These are phyloP conservation scores for Watsonalla binaria DNA, from an alignment of 2,888 invertebrate genomes.

Conservation along the genomic window DNA sequence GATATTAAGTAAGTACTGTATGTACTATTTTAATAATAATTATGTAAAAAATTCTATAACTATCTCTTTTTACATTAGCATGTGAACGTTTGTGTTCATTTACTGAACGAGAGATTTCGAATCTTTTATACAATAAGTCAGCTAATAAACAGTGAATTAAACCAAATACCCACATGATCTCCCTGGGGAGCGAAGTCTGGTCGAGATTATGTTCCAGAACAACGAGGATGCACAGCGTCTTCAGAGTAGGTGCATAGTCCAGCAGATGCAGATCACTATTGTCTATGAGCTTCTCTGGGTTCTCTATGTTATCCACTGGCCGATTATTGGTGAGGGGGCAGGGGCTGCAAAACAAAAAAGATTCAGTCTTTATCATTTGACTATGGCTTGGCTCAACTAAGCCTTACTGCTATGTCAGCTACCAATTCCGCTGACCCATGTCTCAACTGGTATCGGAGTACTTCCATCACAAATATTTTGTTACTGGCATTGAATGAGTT, in stretches of 20 bases:
- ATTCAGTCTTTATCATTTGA: too few species aligned
- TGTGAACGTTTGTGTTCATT: too few species aligned
- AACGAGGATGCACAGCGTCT: slow-evolving; percentile 83
- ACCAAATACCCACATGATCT: slow-evolving; percentile 76
- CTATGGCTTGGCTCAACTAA: too few species aligned
- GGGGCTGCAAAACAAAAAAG: slow-evolving; percentile 36
- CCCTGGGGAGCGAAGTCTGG: slow-evolving; percentile 80
- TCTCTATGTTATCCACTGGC: slow-evolving; percentile 37
- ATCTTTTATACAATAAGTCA: not conserved
- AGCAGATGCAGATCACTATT: slow-evolving; percentile 90
- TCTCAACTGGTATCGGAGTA: too few species aligned
- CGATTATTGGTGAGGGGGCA: slow-evolving; percentile 28
- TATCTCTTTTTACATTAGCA: not conserved
- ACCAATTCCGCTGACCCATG: too few species aligned
- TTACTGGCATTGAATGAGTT: too few species aligned
- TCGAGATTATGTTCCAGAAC: slow-evolving; percentile 83
- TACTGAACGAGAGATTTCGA: too few species aligned
- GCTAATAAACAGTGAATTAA: not conserved
- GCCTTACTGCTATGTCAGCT: too few species aligned
- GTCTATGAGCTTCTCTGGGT: slow-evolving; percentile 81
- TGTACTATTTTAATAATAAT: too few species aligned
- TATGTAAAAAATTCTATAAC: too few species aligned
- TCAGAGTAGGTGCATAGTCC: slow-evolving; percentile 87
- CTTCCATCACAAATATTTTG: too few species aligned
- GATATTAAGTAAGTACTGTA: too few species aligned